Base-by-base conservation (phyloP, 2,113 vertebrate genomes). In the Myotis davidii region DNA sequence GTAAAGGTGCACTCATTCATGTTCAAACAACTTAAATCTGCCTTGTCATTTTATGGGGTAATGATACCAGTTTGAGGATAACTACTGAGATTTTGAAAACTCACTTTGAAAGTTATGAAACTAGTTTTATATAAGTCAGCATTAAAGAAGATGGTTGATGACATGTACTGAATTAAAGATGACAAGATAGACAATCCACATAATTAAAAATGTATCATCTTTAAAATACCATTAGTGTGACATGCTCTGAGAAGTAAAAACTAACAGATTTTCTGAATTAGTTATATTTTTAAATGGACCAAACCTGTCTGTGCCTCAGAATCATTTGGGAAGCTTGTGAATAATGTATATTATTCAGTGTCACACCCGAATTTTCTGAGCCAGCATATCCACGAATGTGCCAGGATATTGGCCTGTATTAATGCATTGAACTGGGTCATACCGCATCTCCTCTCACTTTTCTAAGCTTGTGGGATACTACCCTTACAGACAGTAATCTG, bases 161-260 rank as follows among this genome's bases (percentile, higher is more conserved):
- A 77, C 83, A 93, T 74, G 27, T 86, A 50, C 42, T 78, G 85
- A 85, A 83, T 67, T 94, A 54, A 96, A 76, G 56, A 93, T 83
- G 82, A 85, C 73, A 79, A 83, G 73, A 83, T 34, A 94, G 69
- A 64, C 4, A 89, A 85, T 50, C 6, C 86, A 90, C 12, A 39
- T 93, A 88, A 64, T 90, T 94, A 88, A 92, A 95, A 95, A 42
- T 59, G 25, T 87, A 90, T 86, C 9, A 18, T 70, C 73, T 94
- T 90, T 96, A 74, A 86, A 18, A 56, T 50, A 48, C 18, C 21
- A 88, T 95, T 67, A 85, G 56, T 87, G 45, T 85, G 42, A 78
- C n/a, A 94, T 67, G 9, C 27, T 76, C 85, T 39, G 77, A 94
- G 21, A 21, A 39, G 21, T 82, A 52, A 94, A 91, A 78, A 37